phyloP scores from a whole-genome alignment of 2,113 vertebrate genomes.

The Ictidomys tridecemlineatus region DNA sequence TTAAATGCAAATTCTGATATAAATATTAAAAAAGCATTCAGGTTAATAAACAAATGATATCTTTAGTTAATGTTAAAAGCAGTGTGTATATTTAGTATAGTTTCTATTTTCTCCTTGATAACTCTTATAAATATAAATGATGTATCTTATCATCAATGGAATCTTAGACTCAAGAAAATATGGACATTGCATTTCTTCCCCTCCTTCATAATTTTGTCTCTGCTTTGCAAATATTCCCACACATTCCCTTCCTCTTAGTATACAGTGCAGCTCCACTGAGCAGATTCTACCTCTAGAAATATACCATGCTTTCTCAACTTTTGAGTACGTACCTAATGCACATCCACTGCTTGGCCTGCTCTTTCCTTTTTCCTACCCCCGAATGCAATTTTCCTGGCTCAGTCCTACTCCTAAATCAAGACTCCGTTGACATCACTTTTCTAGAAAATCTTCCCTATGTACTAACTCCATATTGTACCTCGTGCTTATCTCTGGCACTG shows the following conservation, averaged over 20 bases:
- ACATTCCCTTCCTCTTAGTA: neutral
- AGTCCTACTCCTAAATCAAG: neutral
- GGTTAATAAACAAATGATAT: neutral
- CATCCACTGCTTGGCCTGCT: neutral
- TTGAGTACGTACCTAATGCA: neutral
- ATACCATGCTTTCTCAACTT: neutral
- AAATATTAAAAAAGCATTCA: neutral
- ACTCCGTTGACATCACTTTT: slow-evolving; percentile 22
- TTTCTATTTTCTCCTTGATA: slow-evolving; percentile 26
- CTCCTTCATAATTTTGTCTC: neutral
- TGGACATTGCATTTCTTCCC: neutral
- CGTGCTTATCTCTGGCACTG: slow-evolving; percentile 68
- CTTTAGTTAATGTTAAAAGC: slow-evolving; percentile 65
- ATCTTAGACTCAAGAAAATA: neutral
- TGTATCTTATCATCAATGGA: neutral
- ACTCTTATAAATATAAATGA: neutral
- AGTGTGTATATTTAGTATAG: slow-evolving; percentile 4
- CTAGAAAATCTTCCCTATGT: slow-evolving; percentile 17
- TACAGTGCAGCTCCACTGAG: neutral
- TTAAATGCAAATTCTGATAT: slow-evolving; percentile 57
- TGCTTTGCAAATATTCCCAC: neutral
- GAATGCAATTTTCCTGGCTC: slow-evolving; percentile 4
- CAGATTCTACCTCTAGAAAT: neutral
- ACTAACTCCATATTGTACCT: slow-evolving; percentile 21
- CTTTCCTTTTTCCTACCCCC: neutral